Evolutionary conservation across 2,113 vertebrate genomes (phyloP).

Genomic region (Pao palembangensis): DNA sequence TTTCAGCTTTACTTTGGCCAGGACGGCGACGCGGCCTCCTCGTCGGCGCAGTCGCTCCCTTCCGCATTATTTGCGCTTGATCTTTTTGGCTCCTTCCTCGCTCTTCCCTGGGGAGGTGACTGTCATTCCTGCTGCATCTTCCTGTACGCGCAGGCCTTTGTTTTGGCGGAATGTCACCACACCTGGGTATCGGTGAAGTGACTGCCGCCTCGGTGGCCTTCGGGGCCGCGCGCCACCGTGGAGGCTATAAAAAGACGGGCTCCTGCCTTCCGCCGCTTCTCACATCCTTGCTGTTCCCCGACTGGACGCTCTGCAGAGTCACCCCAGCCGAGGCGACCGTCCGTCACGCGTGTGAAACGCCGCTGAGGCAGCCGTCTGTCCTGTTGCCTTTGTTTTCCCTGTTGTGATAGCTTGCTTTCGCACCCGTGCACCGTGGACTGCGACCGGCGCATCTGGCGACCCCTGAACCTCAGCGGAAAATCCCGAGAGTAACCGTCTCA

Average conservation of each 20-base stretch:
- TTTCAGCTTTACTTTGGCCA: slow-evolving; percentile 34
- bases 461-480: slow-evolving; percentile 39
- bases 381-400: slow-evolving; percentile 49
- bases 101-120: slow-evolving; percentile 11
- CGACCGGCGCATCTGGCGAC: slow-evolving; percentile 40
- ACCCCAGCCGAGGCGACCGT: slow-evolving; percentile 64
- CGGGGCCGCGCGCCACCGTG: slow-evolving; percentile 2
- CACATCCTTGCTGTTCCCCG: slow-evolving; percentile 32
- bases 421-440: slow-evolving; percentile 46
- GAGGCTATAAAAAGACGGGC: slow-evolving; percentile 33
- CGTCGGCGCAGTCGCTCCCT: no score
- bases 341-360: slow-evolving; percentile 66
- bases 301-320: slow-evolving; percentile 36
- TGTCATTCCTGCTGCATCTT: slow-evolving; percentile 23
- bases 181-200: slow-evolving; percentile 39
- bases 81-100: slow-evolving; percentile 15
- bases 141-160: slow-evolving; percentile 35
- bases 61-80: not conserved
- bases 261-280: slow-evolving; percentile 34
- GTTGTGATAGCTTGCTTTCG: slow-evolving; percentile 53
- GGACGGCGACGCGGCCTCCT: not conserved
- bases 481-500: slow-evolving; percentile 47
- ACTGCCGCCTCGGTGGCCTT: slow-evolving; percentile 38
- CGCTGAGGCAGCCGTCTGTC: slow-evolving; percentile 72
- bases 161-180: slow-evolving; percentile 52